phyloP scores from a whole-genome alignment of 2,888 invertebrate genomes.

The Phaonia tiefii region DNA sequence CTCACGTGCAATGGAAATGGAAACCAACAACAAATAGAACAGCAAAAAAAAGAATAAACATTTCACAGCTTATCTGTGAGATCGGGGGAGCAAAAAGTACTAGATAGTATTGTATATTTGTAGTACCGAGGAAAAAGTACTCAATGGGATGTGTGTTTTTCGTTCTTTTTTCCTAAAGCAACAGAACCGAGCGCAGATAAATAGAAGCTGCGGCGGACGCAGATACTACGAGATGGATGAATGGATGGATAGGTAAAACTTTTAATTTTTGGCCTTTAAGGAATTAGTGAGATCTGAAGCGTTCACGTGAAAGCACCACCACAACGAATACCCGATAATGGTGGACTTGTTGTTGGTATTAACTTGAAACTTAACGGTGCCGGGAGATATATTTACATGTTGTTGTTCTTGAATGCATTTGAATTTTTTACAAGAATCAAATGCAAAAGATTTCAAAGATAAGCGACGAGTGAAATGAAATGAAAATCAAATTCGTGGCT shows the following conservation, averaged over 20 bases:
- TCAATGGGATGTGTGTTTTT: background rate
- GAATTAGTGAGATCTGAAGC: slow-evolving; percentile 53
- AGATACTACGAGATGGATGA: background rate
- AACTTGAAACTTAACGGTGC: background rate
- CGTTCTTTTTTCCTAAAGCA: slow-evolving; percentile 13
- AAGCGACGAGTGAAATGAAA: too few relatives aligned
- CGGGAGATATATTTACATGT: too few relatives aligned
- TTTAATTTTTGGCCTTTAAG: slow-evolving; percentile 37
- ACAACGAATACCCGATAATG: slow-evolving; percentile 10
- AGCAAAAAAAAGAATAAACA: slow-evolving; percentile 24
- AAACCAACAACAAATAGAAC: slow-evolving; percentile 44
- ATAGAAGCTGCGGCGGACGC: background rate
- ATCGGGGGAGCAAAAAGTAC: too few relatives aligned
- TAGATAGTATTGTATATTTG: too few relatives aligned
- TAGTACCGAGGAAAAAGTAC: slow-evolving; percentile 21
- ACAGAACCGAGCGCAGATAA: slow-evolving; percentile 23
- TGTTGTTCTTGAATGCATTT: background rate
- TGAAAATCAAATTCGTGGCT: background rate
- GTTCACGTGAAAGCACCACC: slow-evolving; percentile 52
- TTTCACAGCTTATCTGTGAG: too few relatives aligned
- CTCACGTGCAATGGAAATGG: slow-evolving; percentile 57
- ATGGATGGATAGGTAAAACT: slow-evolving; percentile 48
- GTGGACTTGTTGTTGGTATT: too few relatives aligned
- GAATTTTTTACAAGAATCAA: too few relatives aligned
- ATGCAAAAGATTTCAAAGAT: background rate